These are phyloP conservation scores for Drosophila elegans DNA, from an alignment of 1,140 invertebrate species.

Conservation along the genomic window DNA sequence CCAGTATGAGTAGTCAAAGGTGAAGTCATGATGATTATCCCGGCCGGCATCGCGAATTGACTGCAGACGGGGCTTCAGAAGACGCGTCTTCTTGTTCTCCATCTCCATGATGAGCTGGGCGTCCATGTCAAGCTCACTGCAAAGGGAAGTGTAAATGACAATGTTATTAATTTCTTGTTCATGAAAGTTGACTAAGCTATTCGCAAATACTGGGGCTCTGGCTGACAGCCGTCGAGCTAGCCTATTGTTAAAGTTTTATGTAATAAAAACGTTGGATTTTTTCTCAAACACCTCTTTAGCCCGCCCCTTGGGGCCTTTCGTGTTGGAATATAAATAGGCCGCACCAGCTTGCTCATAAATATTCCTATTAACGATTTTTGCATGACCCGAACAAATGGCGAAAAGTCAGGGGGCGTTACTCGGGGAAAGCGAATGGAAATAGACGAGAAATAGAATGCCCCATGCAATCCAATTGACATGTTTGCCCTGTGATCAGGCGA, in stretches of 20 bases:
- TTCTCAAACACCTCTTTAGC: background rate
- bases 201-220: background rate
- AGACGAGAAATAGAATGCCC: background rate
- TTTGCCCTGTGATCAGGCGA: slow-evolving; percentile 42
- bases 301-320: slow-evolving; percentile 16
- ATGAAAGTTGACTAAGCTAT: slow-evolving; percentile 6
- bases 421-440: slow-evolving; percentile 19
- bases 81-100: slow-evolving; percentile 93
- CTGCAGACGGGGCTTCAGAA: slow-evolving; percentile 90
- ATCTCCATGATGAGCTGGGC: slow-evolving; percentile 94
- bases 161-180: slow-evolving; percentile 18
- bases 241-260: slow-evolving; percentile 43
- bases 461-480: slow-evolving; percentile 54
- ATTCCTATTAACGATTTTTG: slow-evolving; percentile 56
- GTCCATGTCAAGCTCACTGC: slow-evolving; percentile 92
- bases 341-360: slow-evolving; percentile 44
- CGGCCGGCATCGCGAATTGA: slow-evolving; percentile 86
- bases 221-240: background rate
- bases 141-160: slow-evolving; percentile 20
- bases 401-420: slow-evolving; percentile 27
- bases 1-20: slow-evolving; percentile 97
- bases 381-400: slow-evolving; percentile 43
- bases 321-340: slow-evolving; percentile 38
- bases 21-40: slow-evolving; percentile 94
- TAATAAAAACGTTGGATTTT: slow-evolving; percentile 19